These are phyloP conservation scores for Alaudala cheleensis DNA, from an alignment of 2,113 vertebrate genomes.

Conservation along the genomic window DNA sequence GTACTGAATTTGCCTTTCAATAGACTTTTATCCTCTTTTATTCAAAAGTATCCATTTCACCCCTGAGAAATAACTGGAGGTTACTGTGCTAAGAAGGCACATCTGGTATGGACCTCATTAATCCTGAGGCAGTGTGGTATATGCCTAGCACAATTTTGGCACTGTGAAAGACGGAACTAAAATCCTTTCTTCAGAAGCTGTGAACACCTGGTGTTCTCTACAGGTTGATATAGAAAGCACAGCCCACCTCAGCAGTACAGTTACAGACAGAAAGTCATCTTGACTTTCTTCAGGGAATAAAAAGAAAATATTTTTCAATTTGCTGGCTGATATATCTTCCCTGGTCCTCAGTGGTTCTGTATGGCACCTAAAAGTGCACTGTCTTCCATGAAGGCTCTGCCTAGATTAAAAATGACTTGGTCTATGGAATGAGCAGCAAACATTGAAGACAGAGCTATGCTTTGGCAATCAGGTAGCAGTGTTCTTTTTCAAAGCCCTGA, in stretches of 20 bases:
- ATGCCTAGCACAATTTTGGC: neutral
- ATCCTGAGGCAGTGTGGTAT: neutral
- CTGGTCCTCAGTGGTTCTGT: neutral
- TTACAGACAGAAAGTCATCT: neutral
- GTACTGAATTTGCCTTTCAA: neutral
- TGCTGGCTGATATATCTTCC: neutral
- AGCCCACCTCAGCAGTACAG: neutral
- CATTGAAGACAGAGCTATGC: neutral
- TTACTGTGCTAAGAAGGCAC: neutral
- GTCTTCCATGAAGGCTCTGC: neutral
- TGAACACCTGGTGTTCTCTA: neutral
- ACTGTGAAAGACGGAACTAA: constrained; percentile 3
- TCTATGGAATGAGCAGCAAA: neutral
- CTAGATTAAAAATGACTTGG: neutral
- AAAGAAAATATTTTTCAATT: neutral
- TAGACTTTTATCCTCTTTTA: neutral
- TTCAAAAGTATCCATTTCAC: neutral
- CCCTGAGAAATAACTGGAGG: constrained; percentile 2
- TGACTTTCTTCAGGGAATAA: neutral
- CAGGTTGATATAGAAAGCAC: neutral
- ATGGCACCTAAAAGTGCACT: neutral
- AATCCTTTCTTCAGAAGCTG: neutral
- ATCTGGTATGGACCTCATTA: constrained; percentile 12
- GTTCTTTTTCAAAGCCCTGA: neutral
- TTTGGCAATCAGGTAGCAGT: neutral